phyloP scores from a whole-genome alignment of 1,140 invertebrate species.

The Trachymyrmex cornetzi region DNA sequence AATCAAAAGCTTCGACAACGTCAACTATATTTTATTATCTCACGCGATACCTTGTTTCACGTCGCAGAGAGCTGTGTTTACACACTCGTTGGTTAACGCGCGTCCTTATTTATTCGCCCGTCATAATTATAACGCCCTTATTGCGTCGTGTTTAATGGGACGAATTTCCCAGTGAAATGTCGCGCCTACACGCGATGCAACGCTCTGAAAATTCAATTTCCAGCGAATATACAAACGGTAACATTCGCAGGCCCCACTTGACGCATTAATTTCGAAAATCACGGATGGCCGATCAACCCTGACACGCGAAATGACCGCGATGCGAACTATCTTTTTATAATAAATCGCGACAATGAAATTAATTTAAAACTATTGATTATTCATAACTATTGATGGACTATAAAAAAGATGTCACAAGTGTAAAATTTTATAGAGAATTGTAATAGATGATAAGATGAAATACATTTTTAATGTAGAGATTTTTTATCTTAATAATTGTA shows the following conservation, averaged over 20 bases:
- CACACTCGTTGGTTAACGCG: constrained; percentile 19
- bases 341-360: constrained; percentile 17
- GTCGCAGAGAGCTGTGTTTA: constrained; percentile 38
- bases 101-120: constrained; percentile 50
- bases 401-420: not conserved
- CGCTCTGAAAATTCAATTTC: constrained; percentile 26
- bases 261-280: constrained; percentile 58
- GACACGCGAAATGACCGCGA: not conserved
- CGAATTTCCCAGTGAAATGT: constrained; percentile 43
- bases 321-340: constrained; percentile 15
- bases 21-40: constrained; percentile 40
- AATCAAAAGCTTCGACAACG: constrained; percentile 52
- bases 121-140: constrained; percentile 51
- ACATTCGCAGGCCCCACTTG: not conserved
- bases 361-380: not conserved
- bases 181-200: constrained; percentile 7
- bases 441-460: not conserved
- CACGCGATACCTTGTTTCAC: constrained; percentile 29
- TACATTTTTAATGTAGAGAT: not conserved
- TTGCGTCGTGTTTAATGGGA: constrained; percentile 33
- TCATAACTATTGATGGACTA: not conserved
- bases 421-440: not conserved
- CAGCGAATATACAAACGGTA: constrained; percentile 28
- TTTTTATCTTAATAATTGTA: not conserved
- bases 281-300: constrained; percentile 30